Base-by-base conservation (phyloP, 1,140 invertebrate genomes). In the Euura lappo region DNA sequence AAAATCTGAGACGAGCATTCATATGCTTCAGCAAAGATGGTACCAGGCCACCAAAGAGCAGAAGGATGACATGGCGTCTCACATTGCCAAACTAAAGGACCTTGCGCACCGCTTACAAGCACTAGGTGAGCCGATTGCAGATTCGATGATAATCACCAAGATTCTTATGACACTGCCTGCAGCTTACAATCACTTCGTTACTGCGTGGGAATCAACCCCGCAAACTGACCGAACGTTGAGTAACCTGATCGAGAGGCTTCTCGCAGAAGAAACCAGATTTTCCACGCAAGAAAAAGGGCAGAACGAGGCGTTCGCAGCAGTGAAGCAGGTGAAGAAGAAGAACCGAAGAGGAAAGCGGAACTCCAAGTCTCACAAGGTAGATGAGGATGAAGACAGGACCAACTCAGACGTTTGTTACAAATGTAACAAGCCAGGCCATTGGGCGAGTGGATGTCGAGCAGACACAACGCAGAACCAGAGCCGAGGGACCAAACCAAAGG, bases 21-120 rank as follows among this genome's bases (percentile, higher is more conserved):
- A 44, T 66, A 76, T 85, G 28, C 65, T 85, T 6, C 79, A 84
- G 64, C 78, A 86, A 74, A 66, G 79, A 28, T 85, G 82, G 74
- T 86, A 78, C 68, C 68, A 66, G 45, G 73, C 73, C 11, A 73
- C 72, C 11, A 81, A 76, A 46, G 74, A 78, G 13, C 72, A 68
- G 10, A 69, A 44, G 11, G 74, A 78, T n/a, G 65, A 68, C 51
- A 75, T 80, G 44, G 71, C 75, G 2, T 42, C 68, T 45, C 74
- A 77, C 64, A 76, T 81, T 65, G 76, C 74, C 6, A 80, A 78
- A 71, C 67, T 83, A 0, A 76, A 80, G 67, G 76, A 80, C 71
- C 43, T 82, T 11, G 75, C 70, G 46, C 74, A 71, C 44, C 76
- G 74, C 6, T 60, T 84, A 28, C 73, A 79, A 69, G 64, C 69